These are phyloP conservation scores for Zaprionus ornatus DNA, from an alignment of 1,140 invertebrate species.

Conservation along the genomic window DNA sequence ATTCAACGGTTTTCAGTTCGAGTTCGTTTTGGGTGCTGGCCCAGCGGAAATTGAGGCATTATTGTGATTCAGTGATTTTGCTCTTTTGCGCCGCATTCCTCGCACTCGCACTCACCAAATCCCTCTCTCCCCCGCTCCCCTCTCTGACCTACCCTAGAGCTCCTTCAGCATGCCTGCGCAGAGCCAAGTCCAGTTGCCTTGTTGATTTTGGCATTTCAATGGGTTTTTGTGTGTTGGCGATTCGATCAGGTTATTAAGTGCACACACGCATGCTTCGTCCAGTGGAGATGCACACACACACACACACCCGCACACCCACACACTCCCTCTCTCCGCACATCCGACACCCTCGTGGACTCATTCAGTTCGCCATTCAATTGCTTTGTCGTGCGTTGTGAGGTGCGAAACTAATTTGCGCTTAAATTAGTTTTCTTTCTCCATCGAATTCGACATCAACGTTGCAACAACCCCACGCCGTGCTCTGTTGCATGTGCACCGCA, in stretches of 20 bases:
- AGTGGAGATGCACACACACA: slow-evolving; percentile 10
- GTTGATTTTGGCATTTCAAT: slow-evolving; percentile 81
- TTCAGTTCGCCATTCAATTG: slow-evolving; percentile 67
- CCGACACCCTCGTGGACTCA: slow-evolving; percentile 28
- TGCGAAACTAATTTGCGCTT: slow-evolving; percentile 81
- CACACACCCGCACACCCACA: not conserved
- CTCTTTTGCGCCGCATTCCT: slow-evolving; percentile 53
- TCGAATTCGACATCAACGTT: slow-evolving; percentile 64
- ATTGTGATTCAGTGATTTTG: slow-evolving; percentile 81
- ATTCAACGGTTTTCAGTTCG: slow-evolving; percentile 46
- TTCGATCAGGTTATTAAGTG: slow-evolving; percentile 81
- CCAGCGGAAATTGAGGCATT: slow-evolving; percentile 78
- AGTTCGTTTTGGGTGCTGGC: slow-evolving; percentile 42
- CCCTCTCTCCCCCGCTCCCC: not conserved
- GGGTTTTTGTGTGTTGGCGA: slow-evolving; percentile 76
- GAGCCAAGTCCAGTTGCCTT: slow-evolving; percentile 48
- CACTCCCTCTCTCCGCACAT: not conserved
- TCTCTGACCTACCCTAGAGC: not conserved
- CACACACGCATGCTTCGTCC: slow-evolving; percentile 59
- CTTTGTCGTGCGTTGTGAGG: slow-evolving; percentile 70
- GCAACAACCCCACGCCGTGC: slow-evolving; percentile 41
- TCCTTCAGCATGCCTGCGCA: not conserved
- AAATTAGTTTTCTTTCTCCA: slow-evolving; percentile 79
- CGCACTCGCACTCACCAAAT: not conserved
- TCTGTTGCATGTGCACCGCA: slow-evolving; percentile 35